Conservation (phyloP, 2,888 invertebrate genomes). For the Parnassius orleans region DNA sequence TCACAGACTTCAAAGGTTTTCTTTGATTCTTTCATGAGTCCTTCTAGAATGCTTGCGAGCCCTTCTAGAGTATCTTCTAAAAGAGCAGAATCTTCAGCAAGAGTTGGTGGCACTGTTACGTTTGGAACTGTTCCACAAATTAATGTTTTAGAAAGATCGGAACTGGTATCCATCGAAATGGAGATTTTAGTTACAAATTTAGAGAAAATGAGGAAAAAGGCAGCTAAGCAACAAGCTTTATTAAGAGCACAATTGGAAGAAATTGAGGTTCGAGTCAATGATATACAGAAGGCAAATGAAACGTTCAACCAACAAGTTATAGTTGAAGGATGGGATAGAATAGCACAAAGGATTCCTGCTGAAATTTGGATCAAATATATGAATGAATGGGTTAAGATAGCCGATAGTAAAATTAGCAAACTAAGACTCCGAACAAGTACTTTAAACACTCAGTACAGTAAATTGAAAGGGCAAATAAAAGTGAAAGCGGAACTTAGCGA, state of each 20-base stretch:
- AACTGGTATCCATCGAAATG: conserved; percentile 73
- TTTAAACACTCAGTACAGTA: conserved; percentile 74
- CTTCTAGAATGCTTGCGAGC: conserved; percentile 47
- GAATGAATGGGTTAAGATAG: conserved; percentile 81
- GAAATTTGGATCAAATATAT: conserved; percentile 82
- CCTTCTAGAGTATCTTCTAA: conserved; percentile 51
- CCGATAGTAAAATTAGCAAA: conserved; percentile 80
- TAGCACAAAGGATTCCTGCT: conserved; percentile 83
- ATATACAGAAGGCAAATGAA: conserved; percentile 69
- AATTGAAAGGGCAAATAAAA: conserved; percentile 76
- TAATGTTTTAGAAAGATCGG: conserved; percentile 74
- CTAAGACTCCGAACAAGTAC: conserved; percentile 80
- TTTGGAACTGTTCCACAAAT: conserved; percentile 65
- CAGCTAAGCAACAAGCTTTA: conserved; percentile 58
- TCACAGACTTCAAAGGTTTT: conserved; percentile 54
- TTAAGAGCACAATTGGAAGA: conserved; percentile 80
- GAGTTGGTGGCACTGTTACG: conserved; percentile 54
- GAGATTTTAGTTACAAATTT: conserved; percentile 61
- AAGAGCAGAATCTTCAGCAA: conserved; percentile 60
- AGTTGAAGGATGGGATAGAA: conserved; percentile 74
- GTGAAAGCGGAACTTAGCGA: conserved; percentile 81
- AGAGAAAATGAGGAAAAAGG: conserved; percentile 48
- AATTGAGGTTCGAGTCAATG: conserved; percentile 69
- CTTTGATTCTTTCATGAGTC: conserved; percentile 47
- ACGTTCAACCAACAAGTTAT: conserved; percentile 78